These are phyloP conservation scores for Hippocampus abdominalis DNA, from an alignment of 2,113 vertebrate genomes.

Conservation along the genomic window DNA sequence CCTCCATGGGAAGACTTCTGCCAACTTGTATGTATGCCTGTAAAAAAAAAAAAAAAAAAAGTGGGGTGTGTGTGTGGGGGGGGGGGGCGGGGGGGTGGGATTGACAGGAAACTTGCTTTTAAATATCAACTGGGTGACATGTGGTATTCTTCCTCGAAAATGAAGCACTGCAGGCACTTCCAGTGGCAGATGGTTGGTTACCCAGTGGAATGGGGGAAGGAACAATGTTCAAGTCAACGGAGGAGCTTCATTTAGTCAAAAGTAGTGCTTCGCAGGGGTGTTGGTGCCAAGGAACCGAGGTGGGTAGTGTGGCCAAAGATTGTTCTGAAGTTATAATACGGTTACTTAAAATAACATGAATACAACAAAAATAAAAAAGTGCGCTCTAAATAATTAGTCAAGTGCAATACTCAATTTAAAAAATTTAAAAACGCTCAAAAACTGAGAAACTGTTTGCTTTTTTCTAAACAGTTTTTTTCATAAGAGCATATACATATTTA, in stretches of 20 bases:
- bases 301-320: background rate
- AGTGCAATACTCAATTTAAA: no score
- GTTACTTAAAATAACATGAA: no score
- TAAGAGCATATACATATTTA: no score
- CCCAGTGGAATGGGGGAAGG: background rate
- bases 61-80: conserved; percentile 33
- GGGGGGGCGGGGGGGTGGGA: conserved; percentile 1
- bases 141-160: conserved; percentile 59
- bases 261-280: background rate
- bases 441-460: no score
- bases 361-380: no score
- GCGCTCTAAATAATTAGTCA: no score
- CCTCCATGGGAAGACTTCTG: conserved; percentile 45
- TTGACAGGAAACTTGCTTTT: conserved; percentile 46
- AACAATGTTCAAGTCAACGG: background rate
- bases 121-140: conserved; percentile 56
- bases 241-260: background rate
- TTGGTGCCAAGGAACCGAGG: no score
- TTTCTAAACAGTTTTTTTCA: no score
- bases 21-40: conserved; percentile 52
- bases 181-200: background rate
- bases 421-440: no score
- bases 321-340: no score
- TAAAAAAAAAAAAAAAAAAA: conserved; percentile 5
- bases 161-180: conserved; percentile 4